Conservation (phyloP, 30 jellyfish, hydroid and myxozoan genomes). For the Pelagia noctiluca region DNA sequence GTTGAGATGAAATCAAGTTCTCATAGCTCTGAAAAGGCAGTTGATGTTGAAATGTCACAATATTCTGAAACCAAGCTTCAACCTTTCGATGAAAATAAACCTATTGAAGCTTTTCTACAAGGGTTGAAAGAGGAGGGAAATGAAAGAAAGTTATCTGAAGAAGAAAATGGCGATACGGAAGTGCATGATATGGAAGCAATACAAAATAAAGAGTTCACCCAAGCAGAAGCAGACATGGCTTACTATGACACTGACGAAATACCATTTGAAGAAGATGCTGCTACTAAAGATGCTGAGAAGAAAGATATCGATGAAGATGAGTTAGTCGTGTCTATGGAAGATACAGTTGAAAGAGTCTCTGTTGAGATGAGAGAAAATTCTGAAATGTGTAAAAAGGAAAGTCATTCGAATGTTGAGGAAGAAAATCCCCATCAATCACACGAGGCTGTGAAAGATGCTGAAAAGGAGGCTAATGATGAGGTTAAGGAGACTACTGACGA, state of each 20-base stretch:
- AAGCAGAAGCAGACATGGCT: neutral
- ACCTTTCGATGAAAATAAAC: too few species aligned
- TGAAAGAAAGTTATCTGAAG: neutral
- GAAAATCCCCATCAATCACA: neutral
- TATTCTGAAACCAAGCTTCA: too few species aligned
- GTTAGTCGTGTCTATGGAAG: neutral
- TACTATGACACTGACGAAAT: neutral
- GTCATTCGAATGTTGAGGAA: neutral
- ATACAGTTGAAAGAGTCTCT: neutral
- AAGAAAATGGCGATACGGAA: neutral
- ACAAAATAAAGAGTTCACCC: neutral
- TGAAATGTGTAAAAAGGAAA: neutral
- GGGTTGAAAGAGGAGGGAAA: too few species aligned
- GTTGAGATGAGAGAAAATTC: neutral
- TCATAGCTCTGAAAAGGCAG: too few species aligned
- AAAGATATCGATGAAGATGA: too few species aligned
- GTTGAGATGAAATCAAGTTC: too few species aligned
- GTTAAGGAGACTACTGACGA: neutral
- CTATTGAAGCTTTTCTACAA: too few species aligned
- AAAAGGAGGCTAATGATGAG: conserved; percentile 5
- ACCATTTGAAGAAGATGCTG: neutral
- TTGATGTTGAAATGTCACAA: too few species aligned
- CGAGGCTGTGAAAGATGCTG: neutral
- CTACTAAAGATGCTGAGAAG: too few species aligned
- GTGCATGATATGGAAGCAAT: neutral